These are phyloP conservation scores for Atherix ibis DNA, from an alignment of 2,888 invertebrate genomes.

Conservation along the genomic window DNA sequence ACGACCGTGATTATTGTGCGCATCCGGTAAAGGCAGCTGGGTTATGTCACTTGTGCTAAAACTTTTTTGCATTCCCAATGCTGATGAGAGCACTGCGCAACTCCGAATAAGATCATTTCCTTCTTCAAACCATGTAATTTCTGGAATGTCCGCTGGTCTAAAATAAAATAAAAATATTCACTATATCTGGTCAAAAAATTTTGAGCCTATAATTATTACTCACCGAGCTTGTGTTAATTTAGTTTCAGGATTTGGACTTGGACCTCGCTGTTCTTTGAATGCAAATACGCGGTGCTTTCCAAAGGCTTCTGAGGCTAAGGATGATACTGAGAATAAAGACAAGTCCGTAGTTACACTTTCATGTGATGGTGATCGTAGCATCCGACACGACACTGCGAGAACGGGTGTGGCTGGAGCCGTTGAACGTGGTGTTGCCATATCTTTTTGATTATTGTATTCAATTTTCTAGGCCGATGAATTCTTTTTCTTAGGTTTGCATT, in stretches of 20 bases:
- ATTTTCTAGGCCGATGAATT: too few species aligned
- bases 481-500: too few species aligned
- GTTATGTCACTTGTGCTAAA: slow-evolving; percentile 70
- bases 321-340: slow-evolving; percentile 61
- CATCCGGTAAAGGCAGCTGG: slow-evolving; percentile 37
- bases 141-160: slow-evolving; percentile 40
- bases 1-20: slow-evolving; percentile 21
- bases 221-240: slow-evolving; percentile 19
- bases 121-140: slow-evolving; percentile 52
- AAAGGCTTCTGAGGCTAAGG: slow-evolving; percentile 41
- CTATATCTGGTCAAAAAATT: too few species aligned
- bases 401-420: slow-evolving; percentile 14
- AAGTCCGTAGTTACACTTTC: slow-evolving; percentile 73
- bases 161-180: not conserved
- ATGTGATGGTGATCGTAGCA: slow-evolving; percentile 63
- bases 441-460: too few species aligned
- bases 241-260: slow-evolving; percentile 57
- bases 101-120: slow-evolving; percentile 64
- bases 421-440: slow-evolving; percentile 15
- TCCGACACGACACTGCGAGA: slow-evolving; percentile 41
- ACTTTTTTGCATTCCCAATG: slow-evolving; percentile 64
- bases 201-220: not conserved
- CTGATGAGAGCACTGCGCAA: slow-evolving; percentile 64
- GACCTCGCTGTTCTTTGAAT: slow-evolving; percentile 41
- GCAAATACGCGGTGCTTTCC: slow-evolving; percentile 31